Evolutionary conservation across 1,140 invertebrate species (phyloP), one percentile per base, ranked within the genome.

Genomic region (Teleogryllus occipitalis): DNA sequence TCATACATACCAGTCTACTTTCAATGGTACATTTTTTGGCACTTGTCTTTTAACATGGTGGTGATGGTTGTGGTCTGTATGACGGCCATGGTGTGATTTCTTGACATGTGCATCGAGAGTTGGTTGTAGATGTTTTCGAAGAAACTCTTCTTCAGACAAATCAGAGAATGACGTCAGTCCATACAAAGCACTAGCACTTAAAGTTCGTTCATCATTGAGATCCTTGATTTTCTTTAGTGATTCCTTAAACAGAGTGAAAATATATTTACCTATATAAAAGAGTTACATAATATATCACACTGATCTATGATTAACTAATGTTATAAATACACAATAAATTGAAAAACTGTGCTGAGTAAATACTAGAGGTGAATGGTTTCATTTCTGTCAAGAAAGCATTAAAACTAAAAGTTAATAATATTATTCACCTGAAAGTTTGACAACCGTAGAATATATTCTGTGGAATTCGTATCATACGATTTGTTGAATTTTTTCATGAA

Each of bases 141-240:
- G 78, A 83, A 95, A 95, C 87, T 95, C 93, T 47, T 90, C 86
- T 81, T 90, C 89, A 18, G 90, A 91, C 84, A 95, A 86, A 84
- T 96, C 94, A 8, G 94, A 93, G 82, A 91, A 92, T 82, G 90
- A 86, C 5, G 93, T 96, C 1, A 93, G 82, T 8, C 94, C 94
- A 86, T 92, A 95, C 46, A 87, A 83, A 0, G 92, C 92, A 83
- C 89, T 87, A n/a, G 87, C 84, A 22, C 88, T 84, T 22, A 88
- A 87, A 7, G 84, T 87, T 47, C 90, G 86, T 76, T 87, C 84
- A 75, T 84, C 83, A 82, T 95, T 94, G 79, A 94, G 84, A 79
- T 83, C 83, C 47, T 92, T 87, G 80, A 94, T 92, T 81, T 87
- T 87, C 49, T 85, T 82, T 46, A 93, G 84, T 21, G 91, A 90